Percentiles rank a stretch among this genome's conserved stretches.
These are phyloP conservation scores for Orthonevra nobilis DNA, from an alignment of 2,888 invertebrate species.

Conservation along the genomic window DNA sequence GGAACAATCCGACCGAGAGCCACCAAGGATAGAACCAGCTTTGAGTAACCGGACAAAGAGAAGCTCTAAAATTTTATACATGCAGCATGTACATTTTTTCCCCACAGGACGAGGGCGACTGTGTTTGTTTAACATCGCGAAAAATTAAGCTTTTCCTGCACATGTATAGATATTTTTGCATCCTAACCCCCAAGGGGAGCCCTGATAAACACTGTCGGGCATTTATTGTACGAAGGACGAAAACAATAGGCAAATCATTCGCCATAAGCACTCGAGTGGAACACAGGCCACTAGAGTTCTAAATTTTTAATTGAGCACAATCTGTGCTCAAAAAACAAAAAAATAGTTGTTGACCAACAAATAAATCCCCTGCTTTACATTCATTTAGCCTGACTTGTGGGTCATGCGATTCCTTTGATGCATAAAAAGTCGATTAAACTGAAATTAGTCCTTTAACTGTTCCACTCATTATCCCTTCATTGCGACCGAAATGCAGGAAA, in stretches of 20 bases:
- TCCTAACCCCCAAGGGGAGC: neutral
- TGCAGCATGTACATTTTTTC: slow-evolving; percentile 35
- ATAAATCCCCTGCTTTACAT: neutral
- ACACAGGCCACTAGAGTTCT: slow-evolving; percentile 19
- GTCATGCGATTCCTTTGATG: neutral
- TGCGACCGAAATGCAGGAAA: too few relatives aligned
- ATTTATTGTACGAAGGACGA: slow-evolving; percentile 23
- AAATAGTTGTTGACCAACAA: slow-evolving; percentile 14
- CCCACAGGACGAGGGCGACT: slow-evolving; percentile 7
- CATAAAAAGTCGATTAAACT: neutral
- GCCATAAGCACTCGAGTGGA: slow-evolving; percentile 22
- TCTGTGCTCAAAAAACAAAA: neutral
- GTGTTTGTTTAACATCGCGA: slow-evolving; percentile 17
- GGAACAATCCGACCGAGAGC: neutral
- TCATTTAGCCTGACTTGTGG: neutral
- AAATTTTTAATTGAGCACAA: slow-evolving; percentile 30
- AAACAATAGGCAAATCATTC: slow-evolving; percentile 30
- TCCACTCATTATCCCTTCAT: neutral
- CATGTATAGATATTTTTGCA: neutral
- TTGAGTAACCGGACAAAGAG: too few relatives aligned
- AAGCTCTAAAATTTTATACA: slow-evolving; percentile 25
- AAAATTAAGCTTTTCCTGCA: neutral
- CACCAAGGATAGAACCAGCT: neutral
- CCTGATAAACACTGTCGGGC: slow-evolving; percentile 3
- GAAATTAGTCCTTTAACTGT: slow-evolving; percentile 21